phyloP scores from a whole-genome alignment of 2,113 vertebrate genomes.

The Thymallus thymallus region DNA sequence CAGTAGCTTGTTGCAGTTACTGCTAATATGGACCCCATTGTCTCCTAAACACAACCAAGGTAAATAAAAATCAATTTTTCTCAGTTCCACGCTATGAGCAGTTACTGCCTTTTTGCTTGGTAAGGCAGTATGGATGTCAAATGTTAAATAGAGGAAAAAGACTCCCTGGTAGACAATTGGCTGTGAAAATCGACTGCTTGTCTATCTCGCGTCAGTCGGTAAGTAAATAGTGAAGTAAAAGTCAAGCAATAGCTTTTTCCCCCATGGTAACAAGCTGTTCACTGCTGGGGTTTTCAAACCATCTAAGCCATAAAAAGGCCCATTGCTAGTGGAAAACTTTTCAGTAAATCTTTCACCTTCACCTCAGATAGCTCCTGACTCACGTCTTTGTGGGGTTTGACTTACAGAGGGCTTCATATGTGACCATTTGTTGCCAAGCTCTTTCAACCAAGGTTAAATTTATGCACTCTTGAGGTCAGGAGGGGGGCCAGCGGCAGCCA shows the following conservation, averaged over 20 bases:
- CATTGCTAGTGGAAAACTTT: slow-evolving; percentile 10
- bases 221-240: too few relatives aligned
- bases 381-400: not conserved
- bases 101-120: too few relatives aligned
- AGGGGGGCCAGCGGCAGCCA: not conserved
- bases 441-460: slow-evolving; percentile 9
- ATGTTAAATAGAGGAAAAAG: slow-evolving; percentile 18
- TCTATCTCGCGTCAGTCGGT: too few relatives aligned
- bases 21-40: too few relatives aligned
- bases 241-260: too few relatives aligned
- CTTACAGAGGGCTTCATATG: not conserved
- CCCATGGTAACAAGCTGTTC: too few relatives aligned
- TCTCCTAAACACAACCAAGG: too few relatives aligned
- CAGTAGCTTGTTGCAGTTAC: too few relatives aligned
- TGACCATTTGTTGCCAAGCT: not conserved
- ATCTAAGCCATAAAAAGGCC: slow-evolving; percentile 6
- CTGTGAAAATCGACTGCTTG: not conserved
- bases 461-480: slow-evolving; percentile 18
- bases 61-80: too few relatives aligned
- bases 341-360: slow-evolving; percentile 5
- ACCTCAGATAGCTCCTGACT: slow-evolving; percentile 2
- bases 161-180: not conserved
- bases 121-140: slow-evolving; percentile 18
- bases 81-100: too few relatives aligned
- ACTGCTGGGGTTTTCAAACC: slow-evolving; percentile 10